Evolutionary conservation across 1,140 invertebrate species (phyloP), one percentile per base, ranked within the genome.

Genomic region (Cydia splendana): DNA sequence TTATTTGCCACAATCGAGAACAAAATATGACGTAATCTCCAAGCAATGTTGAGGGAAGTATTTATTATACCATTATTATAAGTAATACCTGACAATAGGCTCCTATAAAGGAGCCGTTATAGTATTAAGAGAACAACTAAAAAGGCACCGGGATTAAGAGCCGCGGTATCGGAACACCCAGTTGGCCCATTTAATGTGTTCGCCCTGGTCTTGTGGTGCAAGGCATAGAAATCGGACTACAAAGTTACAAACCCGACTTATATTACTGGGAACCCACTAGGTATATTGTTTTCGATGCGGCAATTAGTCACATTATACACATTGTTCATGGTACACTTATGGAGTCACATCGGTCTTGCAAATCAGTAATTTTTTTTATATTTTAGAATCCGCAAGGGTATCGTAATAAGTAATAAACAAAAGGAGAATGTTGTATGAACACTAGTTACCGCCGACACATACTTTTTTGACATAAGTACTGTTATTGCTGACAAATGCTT

Each of bases 31-130:
- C 57, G 24, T 62, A 62, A 62, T 62, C n/a, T 9, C 20, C 57
- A 24, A 62, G 57, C 57, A 24, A 20, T 62, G 20, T 62, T 20
- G 9, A 62, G 57, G 20, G 57, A 62, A 62, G 57, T 62, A 62
- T 62, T 62, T 62, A 62, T 62, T 62, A 62, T 62, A n/a, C 57
- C 20, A 62, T 62, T 62, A 62, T 62, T 62, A 62, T 62, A 62
- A 62, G 57, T 62, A 62, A 62, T 62, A 62, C 18, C 20, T 62
- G 57, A 62, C 57, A 62, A 62, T 62, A 24, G 18, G 45, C 20
- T 62, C 57, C 57, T 62, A n/a, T 62, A 24, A 10, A 62, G 57
- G 57, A 62, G 57, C 57, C 57, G 57, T 62, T 62, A 62, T 20
- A 62, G 57, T 24, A 62, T 62, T 62, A 62, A 24, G 57, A 24